A percentile compares a stretch with the other conserved stretches of the same genome.
phyloP scores from a whole-genome alignment of 2,888 invertebrate genomes.

The Neria commutata region DNA sequence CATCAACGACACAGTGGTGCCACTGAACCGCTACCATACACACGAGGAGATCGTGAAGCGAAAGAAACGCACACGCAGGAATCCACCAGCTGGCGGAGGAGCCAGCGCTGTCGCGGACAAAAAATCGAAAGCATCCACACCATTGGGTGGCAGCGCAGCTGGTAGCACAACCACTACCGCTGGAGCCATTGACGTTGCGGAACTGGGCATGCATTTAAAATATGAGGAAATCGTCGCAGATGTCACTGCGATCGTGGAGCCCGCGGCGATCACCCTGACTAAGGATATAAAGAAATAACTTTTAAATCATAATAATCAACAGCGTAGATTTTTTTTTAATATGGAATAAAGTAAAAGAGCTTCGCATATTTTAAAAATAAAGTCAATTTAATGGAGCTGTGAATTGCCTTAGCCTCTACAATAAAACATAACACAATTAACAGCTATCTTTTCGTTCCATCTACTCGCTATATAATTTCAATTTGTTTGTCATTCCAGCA shows the following conservation, averaged over 20 bases:
- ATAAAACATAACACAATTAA: neutral
- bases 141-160: neutral
- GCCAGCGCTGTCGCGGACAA: slow-evolving; percentile 11
- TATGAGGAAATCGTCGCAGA: slow-evolving; percentile 60
- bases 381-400: neutral
- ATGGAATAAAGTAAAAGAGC: too few species aligned
- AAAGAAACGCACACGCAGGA: slow-evolving; percentile 58
- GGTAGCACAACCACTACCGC: neutral
- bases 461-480: too few species aligned
- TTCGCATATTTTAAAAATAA: too few species aligned
- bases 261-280: slow-evolving; percentile 3
- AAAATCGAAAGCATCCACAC: slow-evolving; percentile 10
- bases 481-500: slow-evolving; percentile 6
- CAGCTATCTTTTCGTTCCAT: too few species aligned
- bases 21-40: slow-evolving; percentile 61
- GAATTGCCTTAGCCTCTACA: neutral
- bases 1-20: slow-evolving; percentile 57
- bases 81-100: slow-evolving; percentile 22
- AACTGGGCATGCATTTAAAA: slow-evolving; percentile 55
- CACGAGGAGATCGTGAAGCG: slow-evolving; percentile 61
- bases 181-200: slow-evolving; percentile 34
- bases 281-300: neutral
- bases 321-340: too few species aligned
- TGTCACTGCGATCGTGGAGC: slow-evolving; percentile 53
- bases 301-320: neutral